A percentile compares a stretch with the other conserved stretches of the same genome.
Evolutionary conservation across 2,888 invertebrate species (phyloP).

Genomic region (Diarsia brunnea): DNA sequence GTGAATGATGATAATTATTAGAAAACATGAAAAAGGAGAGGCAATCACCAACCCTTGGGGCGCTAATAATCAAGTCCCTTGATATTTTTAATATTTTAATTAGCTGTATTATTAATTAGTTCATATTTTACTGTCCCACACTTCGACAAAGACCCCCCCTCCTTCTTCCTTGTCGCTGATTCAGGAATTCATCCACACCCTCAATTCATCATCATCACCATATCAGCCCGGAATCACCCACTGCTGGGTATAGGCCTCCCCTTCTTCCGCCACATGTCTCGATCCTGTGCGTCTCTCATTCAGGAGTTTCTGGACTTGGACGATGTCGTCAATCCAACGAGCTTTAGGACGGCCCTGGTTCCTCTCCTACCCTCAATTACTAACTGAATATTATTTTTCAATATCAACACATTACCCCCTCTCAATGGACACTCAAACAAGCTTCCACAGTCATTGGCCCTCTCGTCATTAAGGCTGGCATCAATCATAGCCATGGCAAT

Average conservation of each 20-base stretch:
- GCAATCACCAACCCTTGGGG: not conserved
- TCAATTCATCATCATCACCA: too few relatives aligned
- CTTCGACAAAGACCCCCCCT: too few relatives aligned
- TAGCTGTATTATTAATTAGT: not conserved
- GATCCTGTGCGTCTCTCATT: too few relatives aligned
- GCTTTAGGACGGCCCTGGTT: too few relatives aligned
- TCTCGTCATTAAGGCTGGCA: constrained; percentile 60
- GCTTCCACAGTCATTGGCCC: constrained; percentile 36
- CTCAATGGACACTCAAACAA: constrained; percentile 37
- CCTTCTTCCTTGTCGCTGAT: not conserved
- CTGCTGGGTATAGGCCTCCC: too few relatives aligned
- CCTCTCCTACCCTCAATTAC: not conserved
- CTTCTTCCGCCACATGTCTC: too few relatives aligned
- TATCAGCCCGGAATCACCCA: too few relatives aligned
- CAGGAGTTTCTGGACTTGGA: too few relatives aligned
- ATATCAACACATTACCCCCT: constrained; percentile 34
- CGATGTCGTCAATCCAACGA: too few relatives aligned
- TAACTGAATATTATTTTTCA: constrained; percentile 21
- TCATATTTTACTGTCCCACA: not conserved
- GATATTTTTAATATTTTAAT: not conserved
- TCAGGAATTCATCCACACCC: not conserved
- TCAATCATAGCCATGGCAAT: constrained; percentile 60
- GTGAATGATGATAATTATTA: not conserved
- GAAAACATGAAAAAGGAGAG: not conserved
- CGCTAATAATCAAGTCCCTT: not conserved